Percentiles rank a stretch among this genome's conserved stretches.
Evolutionary conservation across 2,113 vertebrate genomes (phyloP).

Genomic region (Apodemus sylvaticus): DNA sequence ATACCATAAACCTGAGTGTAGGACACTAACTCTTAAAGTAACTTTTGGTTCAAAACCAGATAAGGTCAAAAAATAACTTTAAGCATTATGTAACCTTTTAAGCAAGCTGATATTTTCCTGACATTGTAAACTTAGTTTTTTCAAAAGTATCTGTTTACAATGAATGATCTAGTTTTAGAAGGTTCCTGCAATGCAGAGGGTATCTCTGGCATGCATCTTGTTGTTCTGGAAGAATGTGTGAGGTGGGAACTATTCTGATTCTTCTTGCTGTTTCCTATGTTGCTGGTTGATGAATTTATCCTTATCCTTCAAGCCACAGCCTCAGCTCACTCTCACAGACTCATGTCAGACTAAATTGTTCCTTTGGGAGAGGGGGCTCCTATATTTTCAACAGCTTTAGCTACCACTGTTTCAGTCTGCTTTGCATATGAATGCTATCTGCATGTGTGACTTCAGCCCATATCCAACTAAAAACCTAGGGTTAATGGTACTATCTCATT

Average conservation of each 20-base stretch:
- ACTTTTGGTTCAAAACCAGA: background rate
- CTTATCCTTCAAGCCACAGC: background rate
- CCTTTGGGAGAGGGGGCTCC: background rate
- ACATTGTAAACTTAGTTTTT: background rate
- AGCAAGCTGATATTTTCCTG: background rate
- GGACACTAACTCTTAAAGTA: background rate
- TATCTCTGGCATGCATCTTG: background rate
- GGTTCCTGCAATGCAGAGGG: background rate
- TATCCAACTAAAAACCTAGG: background rate
- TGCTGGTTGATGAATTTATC: background rate
- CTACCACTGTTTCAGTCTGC: background rate
- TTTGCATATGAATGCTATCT: background rate
- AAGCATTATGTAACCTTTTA: background rate
- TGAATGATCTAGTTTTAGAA: background rate
- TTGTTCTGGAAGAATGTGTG: background rate
- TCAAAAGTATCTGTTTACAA: background rate
- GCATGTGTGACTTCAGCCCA: background rate
- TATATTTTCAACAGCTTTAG: background rate
- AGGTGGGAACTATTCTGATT: background rate
- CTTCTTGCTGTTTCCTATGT: background rate
- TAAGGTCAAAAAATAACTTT: background rate
- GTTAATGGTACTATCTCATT: background rate
- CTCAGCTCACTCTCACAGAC: background rate
- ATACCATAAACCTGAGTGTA: background rate
- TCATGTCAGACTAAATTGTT: background rate